phyloP scores from a whole-genome alignment of 2,113 vertebrate genomes.

The Paracanthobrama guichenoti region DNA sequence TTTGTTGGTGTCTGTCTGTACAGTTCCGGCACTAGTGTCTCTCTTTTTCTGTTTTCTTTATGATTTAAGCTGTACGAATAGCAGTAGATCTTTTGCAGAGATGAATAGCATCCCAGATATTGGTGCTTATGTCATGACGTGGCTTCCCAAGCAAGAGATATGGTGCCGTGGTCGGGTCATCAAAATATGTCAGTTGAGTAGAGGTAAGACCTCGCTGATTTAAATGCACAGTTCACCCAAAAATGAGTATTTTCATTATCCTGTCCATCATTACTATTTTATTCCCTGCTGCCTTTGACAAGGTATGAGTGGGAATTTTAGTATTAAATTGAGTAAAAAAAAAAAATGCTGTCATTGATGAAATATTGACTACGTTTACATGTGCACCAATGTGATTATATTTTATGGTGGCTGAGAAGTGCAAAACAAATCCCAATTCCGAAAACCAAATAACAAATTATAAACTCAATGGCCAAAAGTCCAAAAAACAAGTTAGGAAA shows the following conservation, averaged over 20 bases:
- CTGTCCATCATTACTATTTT: not conserved
- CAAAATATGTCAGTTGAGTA: slow-evolving; percentile 71
- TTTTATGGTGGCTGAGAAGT: too few species aligned
- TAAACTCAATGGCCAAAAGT: too few species aligned
- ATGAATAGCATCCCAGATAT: slow-evolving; percentile 73
- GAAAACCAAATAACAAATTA: too few species aligned
- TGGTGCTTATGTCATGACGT: slow-evolving; percentile 67
- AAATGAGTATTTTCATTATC: not conserved
- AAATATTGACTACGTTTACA: too few species aligned
- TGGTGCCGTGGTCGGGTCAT: slow-evolving; percentile 74
- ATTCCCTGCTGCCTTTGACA: too few species aligned
- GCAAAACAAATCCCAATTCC: too few species aligned
- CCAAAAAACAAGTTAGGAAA: too few species aligned
- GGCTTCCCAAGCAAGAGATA: slow-evolving; percentile 65
- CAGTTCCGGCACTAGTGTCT: slow-evolving; percentile 9
- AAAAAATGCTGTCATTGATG: too few species aligned
- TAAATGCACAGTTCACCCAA: not conserved
- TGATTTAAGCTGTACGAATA: slow-evolving; percentile 58
- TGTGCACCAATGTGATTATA: too few species aligned
- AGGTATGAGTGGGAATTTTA: too few species aligned
- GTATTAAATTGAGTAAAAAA: too few species aligned
- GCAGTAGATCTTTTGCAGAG: slow-evolving; percentile 62
- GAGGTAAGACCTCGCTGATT: slow-evolving; percentile 57
- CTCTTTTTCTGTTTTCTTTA: slow-evolving; percentile 47
- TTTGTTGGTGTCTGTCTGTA: not conserved